Evolutionary conservation across 2,797 vertebrate genomes (phyloP).

Genomic region (Coluber constrictor): DNA sequence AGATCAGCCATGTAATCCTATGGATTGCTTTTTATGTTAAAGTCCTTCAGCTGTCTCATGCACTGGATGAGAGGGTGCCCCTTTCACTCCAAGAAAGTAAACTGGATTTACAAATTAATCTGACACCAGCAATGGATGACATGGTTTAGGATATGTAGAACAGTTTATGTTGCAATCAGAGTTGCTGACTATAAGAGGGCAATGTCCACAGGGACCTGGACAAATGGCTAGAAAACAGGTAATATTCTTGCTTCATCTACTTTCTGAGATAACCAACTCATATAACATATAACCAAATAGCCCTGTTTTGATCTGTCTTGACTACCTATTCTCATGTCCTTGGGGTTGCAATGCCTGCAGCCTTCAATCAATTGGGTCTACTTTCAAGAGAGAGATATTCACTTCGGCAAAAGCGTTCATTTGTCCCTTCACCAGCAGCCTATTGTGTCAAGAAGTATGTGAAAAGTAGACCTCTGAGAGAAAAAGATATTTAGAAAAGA

Average conservation of each 20-base stretch:
- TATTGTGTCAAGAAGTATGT: background rate
- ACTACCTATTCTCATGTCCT: background rate
- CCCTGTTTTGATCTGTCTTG: background rate
- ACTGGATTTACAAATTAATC: background rate
- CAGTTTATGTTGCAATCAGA: background rate
- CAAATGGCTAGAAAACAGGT: background rate
- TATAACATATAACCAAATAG: no score
- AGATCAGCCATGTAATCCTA: background rate
- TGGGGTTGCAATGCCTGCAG: background rate
- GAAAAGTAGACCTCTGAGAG: background rate
- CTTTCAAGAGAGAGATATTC: background rate
- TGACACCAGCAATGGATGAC: background rate
- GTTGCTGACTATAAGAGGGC: background rate
- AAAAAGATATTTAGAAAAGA: background rate
- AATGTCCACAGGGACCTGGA: background rate
- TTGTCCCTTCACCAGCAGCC: background rate
- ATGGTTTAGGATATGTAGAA: background rate
- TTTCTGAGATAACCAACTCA: no score
- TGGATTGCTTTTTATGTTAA: background rate
- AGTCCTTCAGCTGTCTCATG: background rate
- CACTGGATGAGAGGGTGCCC: background rate
- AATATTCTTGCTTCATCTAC: no score
- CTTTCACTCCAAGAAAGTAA: background rate
- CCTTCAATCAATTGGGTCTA: background rate
- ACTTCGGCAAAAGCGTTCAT: background rate